Base-by-base conservation (phyloP, 2,113 vertebrate genomes). In the Puffinus mauretanicus region DNA sequence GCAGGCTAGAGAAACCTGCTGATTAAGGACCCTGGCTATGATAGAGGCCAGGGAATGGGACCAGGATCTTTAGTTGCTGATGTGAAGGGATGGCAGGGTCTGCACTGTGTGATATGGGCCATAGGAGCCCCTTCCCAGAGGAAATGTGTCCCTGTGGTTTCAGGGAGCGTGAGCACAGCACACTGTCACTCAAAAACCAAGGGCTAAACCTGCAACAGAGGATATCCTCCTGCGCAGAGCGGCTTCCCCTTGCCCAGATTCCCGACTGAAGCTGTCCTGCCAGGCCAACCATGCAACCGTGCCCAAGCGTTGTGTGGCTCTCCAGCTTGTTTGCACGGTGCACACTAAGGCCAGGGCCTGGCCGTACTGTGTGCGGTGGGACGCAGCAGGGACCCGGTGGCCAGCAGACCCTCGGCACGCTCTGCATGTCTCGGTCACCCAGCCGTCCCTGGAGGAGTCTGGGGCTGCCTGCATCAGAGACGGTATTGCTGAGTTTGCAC, bases 301-400 rank as follows among this genome's bases (percentile, higher is more conserved):
- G 13, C 18, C 32, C 16, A 18, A 19, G 29, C 0, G 0, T 11
- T 46, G 3, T 6, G 3, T 26, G 36, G 13, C 13, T 55, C 18
- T 91, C 16, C 65, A 44, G 8, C 34, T 81, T n/a, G 44, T 57
- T 81, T 58, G 21, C 72, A 21, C 1, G 1, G n/a, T 21, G 44
- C 42, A 17, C n/a, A 3, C 4, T 10, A n/a, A 52, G 47, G 40
- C 36, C 55, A 44, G 64, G 46, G 71, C 12, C 10, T 54, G 42
- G 6, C 38, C 4, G 1, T 54, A 24, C 44, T 0, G 0, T 10
- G 10, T 10, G 11, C 0, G 1, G 10, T 22, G 49, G 40, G 52
- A 61, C 3, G 0, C 24, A 71, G 36, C 0, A 1, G 20, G 32
- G 42, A 62, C 62, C 11, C 0, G 0, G 11, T 34, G 32, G 18